phyloP scores from a whole-genome alignment of 2,888 invertebrate genomes.

The Lapara coniferarum region DNA sequence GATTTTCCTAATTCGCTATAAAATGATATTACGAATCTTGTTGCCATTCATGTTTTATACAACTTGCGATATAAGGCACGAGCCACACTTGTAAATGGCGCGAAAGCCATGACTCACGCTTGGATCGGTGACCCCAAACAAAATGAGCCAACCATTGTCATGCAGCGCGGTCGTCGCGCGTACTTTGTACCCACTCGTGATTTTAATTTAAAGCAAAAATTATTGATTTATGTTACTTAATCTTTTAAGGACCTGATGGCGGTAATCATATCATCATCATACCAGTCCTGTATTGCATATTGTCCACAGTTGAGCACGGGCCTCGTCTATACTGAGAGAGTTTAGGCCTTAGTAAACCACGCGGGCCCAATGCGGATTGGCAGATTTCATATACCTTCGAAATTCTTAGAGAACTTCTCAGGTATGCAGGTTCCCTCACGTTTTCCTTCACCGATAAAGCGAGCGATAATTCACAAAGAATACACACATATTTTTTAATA shows the following conservation, averaged over 20 bases:
- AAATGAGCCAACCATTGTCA: constrained; percentile 44
- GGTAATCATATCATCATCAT: neutral
- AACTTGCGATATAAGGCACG: constrained; percentile 40
- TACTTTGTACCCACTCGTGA: neutral
- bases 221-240: neutral
- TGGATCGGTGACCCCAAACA: constrained; percentile 52
- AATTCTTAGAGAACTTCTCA: too few species aligned
- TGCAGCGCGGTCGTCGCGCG: constrained; percentile 27
- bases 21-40: constrained; percentile 32
- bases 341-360: too few species aligned
- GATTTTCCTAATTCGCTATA: constrained; percentile 9
- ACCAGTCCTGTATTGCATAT: too few species aligned
- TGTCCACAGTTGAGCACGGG: too few species aligned
- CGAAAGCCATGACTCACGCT: constrained; percentile 54
- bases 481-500: too few species aligned
- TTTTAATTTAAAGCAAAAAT: constrained; percentile 12
- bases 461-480: too few species aligned
- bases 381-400: too few species aligned
- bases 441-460: too few species aligned
- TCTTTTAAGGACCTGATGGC: neutral
- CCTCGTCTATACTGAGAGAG: too few species aligned
- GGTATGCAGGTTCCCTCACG: too few species aligned
- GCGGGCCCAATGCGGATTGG: too few species aligned
- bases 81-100: constrained; percentile 39
- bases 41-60: constrained; percentile 45